A percentile compares a stretch with the other conserved stretches of the same genome.
Evolutionary conservation across 2,797 vertebrate genomes (phyloP).

Genomic region (Arctocebus calabarensis): DNA sequence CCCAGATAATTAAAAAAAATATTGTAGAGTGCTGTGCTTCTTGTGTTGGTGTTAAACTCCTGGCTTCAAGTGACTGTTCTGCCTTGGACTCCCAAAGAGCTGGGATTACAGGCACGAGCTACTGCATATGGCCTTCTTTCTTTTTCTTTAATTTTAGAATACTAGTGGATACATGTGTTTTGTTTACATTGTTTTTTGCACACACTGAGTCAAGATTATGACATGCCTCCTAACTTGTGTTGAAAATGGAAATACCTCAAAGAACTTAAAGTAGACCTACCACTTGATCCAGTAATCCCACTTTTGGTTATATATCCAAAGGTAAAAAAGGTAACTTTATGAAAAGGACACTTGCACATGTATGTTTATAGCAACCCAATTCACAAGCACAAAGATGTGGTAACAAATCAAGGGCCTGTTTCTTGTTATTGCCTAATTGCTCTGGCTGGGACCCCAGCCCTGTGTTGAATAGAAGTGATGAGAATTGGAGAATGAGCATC

Average conservation of each 20-base stretch:
- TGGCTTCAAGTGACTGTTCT: not conserved
- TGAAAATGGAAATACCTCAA: too few relatives aligned
- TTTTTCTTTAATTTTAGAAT: not conserved
- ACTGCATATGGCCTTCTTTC: not conserved
- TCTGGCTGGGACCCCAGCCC: not conserved
- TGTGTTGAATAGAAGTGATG: not conserved
- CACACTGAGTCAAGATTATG: too few relatives aligned
- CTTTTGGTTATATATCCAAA: too few relatives aligned
- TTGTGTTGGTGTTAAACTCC: not conserved
- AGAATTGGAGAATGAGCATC: not conserved
- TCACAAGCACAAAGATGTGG: too few relatives aligned
- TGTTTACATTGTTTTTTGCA: too few relatives aligned
- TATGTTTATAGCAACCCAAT: too few relatives aligned
- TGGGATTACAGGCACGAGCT: not conserved
- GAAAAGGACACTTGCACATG: too few relatives aligned
- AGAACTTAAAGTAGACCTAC: too few relatives aligned
- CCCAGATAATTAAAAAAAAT: not conserved
- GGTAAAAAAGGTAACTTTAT: too few relatives aligned
- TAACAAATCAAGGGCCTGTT: not conserved
- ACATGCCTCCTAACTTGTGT: too few relatives aligned
- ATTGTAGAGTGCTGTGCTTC: not conserved
- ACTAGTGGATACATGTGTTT: too few relatives aligned
- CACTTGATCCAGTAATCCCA: too few relatives aligned
- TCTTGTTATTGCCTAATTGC: not conserved
- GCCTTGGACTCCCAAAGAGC: not conserved